A percentile compares a stretch with the other conserved stretches of the same genome.
Evolutionary conservation across 2,888 invertebrate species (phyloP).

Genomic region (Xestia rhomboidea): DNA sequence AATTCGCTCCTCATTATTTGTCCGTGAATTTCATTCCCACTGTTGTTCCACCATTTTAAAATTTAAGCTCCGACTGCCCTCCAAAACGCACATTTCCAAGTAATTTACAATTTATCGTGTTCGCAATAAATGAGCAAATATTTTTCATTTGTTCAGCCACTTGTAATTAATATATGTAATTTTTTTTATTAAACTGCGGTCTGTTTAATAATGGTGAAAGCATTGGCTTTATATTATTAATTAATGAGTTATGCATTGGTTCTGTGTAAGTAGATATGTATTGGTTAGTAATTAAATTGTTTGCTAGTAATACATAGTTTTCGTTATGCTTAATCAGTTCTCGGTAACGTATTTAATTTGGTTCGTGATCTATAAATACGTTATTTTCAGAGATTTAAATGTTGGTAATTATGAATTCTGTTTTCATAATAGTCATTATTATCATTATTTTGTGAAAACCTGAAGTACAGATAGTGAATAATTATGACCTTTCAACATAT

Average conservation of each 20-base stretch:
- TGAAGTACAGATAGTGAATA: not conserved
- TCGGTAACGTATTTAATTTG: conserved; percentile 22
- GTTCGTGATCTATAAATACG: conserved; percentile 2
- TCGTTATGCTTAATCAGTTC: conserved; percentile 1
- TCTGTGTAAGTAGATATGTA: conserved; percentile 19
- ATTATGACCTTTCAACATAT: not conserved
- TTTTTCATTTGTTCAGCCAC: conserved; percentile 87
- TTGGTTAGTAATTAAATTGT: conserved; percentile 41
- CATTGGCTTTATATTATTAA: conserved; percentile 71
- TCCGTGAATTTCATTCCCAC: conserved; percentile 86
- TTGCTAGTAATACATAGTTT: not conserved
- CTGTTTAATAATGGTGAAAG: conserved; percentile 72
- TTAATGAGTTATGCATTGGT: conserved; percentile 47
- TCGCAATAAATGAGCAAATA: conserved; percentile 89
- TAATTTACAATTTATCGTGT: conserved; percentile 90
- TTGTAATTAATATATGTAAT: conserved; percentile 87
- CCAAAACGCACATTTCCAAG: conserved; percentile 87
- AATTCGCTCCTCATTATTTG: conserved; percentile 89
- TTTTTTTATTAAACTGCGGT: conserved; percentile 82
- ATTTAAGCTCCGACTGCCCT: conserved; percentile 79
- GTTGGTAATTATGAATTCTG: not conserved
- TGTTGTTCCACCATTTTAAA: conserved; percentile 86
- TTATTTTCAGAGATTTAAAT: not conserved
- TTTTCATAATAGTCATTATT: not conserved
- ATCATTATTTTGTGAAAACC: not conserved